Base-by-base conservation (phyloP, 1,140 invertebrate genomes). In the Telenomus remus region DNA sequence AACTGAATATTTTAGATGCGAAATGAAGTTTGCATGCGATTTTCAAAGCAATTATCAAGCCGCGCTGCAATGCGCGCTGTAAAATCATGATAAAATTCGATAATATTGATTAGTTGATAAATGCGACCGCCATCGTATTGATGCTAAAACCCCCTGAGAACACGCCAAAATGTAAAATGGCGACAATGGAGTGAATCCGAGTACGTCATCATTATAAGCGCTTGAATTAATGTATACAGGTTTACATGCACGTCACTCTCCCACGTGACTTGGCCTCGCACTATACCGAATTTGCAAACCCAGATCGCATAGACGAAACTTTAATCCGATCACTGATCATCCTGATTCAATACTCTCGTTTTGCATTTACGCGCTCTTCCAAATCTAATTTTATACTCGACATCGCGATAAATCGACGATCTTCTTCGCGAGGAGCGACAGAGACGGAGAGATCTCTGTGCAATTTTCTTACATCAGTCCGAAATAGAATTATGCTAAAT, bases 301-400 rank as follows among this genome's bases (percentile, higher is more conserved):
- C 51, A 61, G 35, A 61, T 73, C 65, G 55, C 76, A 66, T 35
- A 59, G 43, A 42, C 76, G 55, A 66, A 74, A 74, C 65, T 78
- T 78, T 78, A 78, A 78, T 78, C 76, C 60, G 50, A 78, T 78
- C 76, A 78, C 66, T 50, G 66, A 65, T 76, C 66, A 64, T 44
- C 49, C 66, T 59, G 65, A 78, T 71, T 70, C 66, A 74, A 74
- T 78, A 59, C 55, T 42, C 42, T 53, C 59, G 53, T 68, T 75
- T 68, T 69, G 64, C 63, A 74, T 63, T 74, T 57, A 44, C 57
- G 19, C 33, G 19, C 33, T 51, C 35, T 55, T 44, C 35, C 47
- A 51, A 68, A 69, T 75, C 72, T 63, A 75, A 69, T 75, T 75
- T 68, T 56, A 53, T 49, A 27, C 15, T 50, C 47, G 46, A 57